These are phyloP conservation scores for Euphonia xanthogaster DNA, from an alignment of 2,797 vertebrate genomes.

Conservation along the genomic window DNA sequence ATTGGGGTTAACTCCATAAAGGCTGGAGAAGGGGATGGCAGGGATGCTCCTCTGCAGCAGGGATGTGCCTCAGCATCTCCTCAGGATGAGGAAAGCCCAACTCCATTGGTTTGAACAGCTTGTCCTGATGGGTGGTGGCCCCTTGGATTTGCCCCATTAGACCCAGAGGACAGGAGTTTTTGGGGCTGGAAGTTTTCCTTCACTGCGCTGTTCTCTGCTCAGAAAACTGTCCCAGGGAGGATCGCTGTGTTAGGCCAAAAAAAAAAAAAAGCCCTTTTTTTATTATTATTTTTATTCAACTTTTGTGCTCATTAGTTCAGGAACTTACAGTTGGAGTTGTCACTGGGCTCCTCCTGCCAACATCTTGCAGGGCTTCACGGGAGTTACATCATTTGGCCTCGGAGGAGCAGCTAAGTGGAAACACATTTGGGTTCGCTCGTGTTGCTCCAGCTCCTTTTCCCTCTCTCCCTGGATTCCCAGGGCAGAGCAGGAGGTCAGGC, in stretches of 20 bases:
- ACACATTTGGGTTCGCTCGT: conserved; percentile 30
- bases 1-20: conserved; percentile 59
- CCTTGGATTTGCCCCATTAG: background rate
- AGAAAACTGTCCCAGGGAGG: background rate
- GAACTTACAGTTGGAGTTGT: conserved; percentile 66
- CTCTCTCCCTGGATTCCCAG: background rate
- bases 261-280: background rate
- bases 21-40: background rate
- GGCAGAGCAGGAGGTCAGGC: background rate
- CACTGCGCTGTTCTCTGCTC: background rate
- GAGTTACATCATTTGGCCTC: conserved; percentile 63
- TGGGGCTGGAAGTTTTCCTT: background rate
- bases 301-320: conserved; percentile 49
- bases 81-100: background rate
- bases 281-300: background rate
- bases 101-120: background rate
- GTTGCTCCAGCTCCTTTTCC: background rate
- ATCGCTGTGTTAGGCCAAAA: background rate
- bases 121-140: background rate
- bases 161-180: background rate
- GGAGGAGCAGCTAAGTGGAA: conserved; percentile 56
- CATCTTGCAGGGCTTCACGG: background rate
- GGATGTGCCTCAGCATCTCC: background rate
- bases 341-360: conserved; percentile 20
- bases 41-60: background rate